Conservation (phyloP, 2,888 invertebrate genomes). For the Argyresthia albistria region DNA sequence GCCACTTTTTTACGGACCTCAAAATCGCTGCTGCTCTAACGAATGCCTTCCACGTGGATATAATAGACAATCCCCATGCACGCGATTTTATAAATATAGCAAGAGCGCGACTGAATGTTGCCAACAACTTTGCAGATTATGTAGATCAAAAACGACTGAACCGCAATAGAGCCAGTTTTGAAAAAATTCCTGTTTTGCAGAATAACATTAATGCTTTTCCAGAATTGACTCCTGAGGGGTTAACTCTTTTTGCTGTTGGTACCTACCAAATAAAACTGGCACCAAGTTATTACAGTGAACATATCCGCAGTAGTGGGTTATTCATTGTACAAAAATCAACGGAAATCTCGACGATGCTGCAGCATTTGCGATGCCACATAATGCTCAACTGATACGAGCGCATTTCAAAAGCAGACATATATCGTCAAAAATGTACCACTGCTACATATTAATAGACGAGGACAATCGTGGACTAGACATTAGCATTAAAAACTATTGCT, state of each 20-base stretch:
- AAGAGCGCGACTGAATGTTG: slow-evolving; percentile 7
- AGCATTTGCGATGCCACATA: slow-evolving; percentile 1
- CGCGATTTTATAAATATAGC: slow-evolving; percentile 9
- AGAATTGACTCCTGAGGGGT: slow-evolving; percentile 7
- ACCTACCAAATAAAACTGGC: slow-evolving; percentile 9
- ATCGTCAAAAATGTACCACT: slow-evolving; percentile 6
- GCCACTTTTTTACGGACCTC: slow-evolving; percentile 8
- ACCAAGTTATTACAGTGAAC: background rate
- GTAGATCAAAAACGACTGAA: slow-evolving; percentile 6
- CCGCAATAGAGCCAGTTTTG: slow-evolving; percentile 5
- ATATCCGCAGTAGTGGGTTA: slow-evolving; percentile 8
- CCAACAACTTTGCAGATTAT: slow-evolving; percentile 8
- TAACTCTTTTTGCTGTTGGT: slow-evolving; percentile 2
- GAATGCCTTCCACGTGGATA: slow-evolving; percentile 8
- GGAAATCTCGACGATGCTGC: slow-evolving; percentile 3
- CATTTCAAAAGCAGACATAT: slow-evolving; percentile 9
- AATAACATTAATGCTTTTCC: slow-evolving; percentile 8
- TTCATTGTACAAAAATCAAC: slow-evolving; percentile 9
- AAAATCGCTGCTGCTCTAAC: slow-evolving; percentile 10
- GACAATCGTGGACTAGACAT: slow-evolving; percentile 5
- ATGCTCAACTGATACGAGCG: slow-evolving; percentile 9
- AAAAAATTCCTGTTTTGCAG: slow-evolving; percentile 3
- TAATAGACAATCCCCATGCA: slow-evolving; percentile 8
- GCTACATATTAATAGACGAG: background rate
- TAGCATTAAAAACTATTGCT: slow-evolving; percentile 1